Evolutionary conservation across 1,140 invertebrate species (phyloP).

Genomic region (Aleiodes sp.): DNA sequence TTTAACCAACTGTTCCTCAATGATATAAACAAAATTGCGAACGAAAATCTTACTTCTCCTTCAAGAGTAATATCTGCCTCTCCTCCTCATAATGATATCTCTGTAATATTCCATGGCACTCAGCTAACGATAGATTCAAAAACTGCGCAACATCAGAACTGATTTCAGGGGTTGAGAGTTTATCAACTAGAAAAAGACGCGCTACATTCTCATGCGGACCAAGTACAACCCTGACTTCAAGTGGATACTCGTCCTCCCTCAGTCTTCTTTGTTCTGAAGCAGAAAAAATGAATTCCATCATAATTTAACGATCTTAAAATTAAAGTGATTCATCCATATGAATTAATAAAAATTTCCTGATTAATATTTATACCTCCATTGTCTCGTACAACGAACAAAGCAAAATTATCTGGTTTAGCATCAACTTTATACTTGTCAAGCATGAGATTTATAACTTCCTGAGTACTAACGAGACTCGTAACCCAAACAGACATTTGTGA

Average conservation of each 20-base stretch:
- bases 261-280: slow-evolving; percentile 77
- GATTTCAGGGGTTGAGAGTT: slow-evolving; percentile 77
- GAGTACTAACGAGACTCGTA: slow-evolving; percentile 80
- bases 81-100: slow-evolving; percentile 83
- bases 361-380: slow-evolving; percentile 81
- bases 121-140: slow-evolving; percentile 80
- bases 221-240: slow-evolving; percentile 79
- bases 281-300: background rate
- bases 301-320: background rate
- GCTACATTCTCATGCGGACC: slow-evolving; percentile 86
- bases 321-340: background rate
- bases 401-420: slow-evolving; percentile 81
- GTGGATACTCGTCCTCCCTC: slow-evolving; percentile 81
- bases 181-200: slow-evolving; percentile 83
- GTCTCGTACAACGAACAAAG: slow-evolving; percentile 82
- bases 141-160: slow-evolving; percentile 85
- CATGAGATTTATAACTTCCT: slow-evolving; percentile 85
- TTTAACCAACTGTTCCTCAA: background rate
- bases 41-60: slow-evolving; percentile 73
- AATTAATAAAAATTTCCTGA: background rate
- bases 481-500: slow-evolving; percentile 89
- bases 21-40: slow-evolving; percentile 21
- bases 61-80: slow-evolving; percentile 74
- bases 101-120: slow-evolving; percentile 81
- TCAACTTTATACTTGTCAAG: slow-evolving; percentile 90